A percentile compares a stretch with the other conserved stretches of the same genome.
Evolutionary conservation across 2,888 invertebrate genomes (phyloP).

Genomic region (Keiferia lycopersicella): DNA sequence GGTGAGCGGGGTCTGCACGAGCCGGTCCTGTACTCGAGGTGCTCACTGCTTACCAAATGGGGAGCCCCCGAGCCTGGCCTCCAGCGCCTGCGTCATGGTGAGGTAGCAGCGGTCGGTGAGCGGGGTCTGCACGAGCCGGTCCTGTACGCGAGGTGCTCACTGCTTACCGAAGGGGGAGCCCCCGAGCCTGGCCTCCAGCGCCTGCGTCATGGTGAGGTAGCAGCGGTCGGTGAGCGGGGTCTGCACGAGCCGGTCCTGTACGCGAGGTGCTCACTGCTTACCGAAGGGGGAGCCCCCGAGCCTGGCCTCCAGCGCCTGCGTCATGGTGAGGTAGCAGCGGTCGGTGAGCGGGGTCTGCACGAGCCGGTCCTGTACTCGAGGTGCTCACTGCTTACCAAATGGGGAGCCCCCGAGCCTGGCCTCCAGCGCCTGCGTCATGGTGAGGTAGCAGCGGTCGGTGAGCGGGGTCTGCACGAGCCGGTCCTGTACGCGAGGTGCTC

Average conservation of each 20-base stretch:
- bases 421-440: slow-evolving; percentile 99
- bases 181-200: slow-evolving; percentile 96
- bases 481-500: slow-evolving; percentile 99
- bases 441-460: slow-evolving; percentile 99
- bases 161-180: slow-evolving; percentile 99
- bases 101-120: slow-evolving; percentile 99
- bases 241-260: slow-evolving; percentile 97
- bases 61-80: slow-evolving; percentile 98
- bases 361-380: slow-evolving; percentile 98
- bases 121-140: slow-evolving; percentile 97
- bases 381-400: slow-evolving; percentile 99
- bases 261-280: slow-evolving; percentile 99
- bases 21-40: too few species aligned
- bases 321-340: slow-evolving; percentile 99
- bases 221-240: slow-evolving; percentile 99
- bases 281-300: slow-evolving; percentile 99
- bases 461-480: slow-evolving; percentile 98
- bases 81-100: slow-evolving; percentile 99
- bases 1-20: too few species aligned
- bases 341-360: slow-evolving; percentile 99
- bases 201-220: slow-evolving; percentile 99
- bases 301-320: slow-evolving; percentile 97
- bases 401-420: slow-evolving; percentile 99
- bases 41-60: slow-evolving; percentile 96
- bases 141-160: too few species aligned